A percentile compares a stretch with the other conserved stretches of the same genome.
Evolutionary conservation across 2,797 vertebrate genomes (phyloP).

Genomic region (Tachyglossus aculeatus): DNA sequence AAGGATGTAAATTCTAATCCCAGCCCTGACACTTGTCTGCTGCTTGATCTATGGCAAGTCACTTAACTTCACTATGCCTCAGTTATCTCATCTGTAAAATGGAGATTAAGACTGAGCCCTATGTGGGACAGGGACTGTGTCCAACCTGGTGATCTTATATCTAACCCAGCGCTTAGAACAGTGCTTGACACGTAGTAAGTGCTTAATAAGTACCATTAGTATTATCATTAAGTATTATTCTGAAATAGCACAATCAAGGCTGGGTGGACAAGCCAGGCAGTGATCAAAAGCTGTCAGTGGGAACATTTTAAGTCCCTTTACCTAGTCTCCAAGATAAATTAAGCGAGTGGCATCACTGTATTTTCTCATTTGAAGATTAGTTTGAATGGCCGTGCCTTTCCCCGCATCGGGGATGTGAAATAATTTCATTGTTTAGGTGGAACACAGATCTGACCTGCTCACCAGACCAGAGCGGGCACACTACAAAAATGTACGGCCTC

Average conservation of each 20-base stretch:
- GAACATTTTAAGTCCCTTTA: background rate
- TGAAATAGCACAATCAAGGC: background rate
- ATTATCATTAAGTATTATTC: background rate
- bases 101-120: too few relatives aligned
- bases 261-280: background rate
- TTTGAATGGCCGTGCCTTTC: background rate
- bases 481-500: constrained; percentile 30
- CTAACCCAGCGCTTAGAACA: too few relatives aligned
- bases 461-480: background rate
- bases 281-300: background rate
- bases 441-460: background rate
- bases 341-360: background rate
- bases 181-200: too few relatives aligned
- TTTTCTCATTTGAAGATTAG: background rate
- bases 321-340: background rate
- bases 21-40: too few relatives aligned
- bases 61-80: too few relatives aligned
- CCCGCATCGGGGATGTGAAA: constrained; percentile 13
- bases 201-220: too few relatives aligned
- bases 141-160: too few relatives aligned
- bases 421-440: constrained; percentile 7
- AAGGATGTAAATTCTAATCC: too few relatives aligned
- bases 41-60: too few relatives aligned
- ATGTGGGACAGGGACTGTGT: too few relatives aligned
- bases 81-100: too few relatives aligned